Evolutionary conservation across 2,113 vertebrate species (phyloP).

Genomic region (Barnardius zonarius): DNA sequence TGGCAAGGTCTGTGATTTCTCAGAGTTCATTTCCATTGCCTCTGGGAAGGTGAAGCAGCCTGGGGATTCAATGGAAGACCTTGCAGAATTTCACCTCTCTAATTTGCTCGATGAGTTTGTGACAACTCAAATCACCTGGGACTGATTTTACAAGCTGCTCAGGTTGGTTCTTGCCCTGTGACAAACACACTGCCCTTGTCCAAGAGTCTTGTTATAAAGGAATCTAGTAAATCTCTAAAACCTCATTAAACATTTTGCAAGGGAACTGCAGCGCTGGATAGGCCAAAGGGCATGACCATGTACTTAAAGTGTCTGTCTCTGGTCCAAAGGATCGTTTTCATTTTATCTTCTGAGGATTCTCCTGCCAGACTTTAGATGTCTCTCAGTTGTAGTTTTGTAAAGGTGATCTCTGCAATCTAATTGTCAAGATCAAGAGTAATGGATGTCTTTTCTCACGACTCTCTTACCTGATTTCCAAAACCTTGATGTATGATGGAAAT

Average conservation of each 20-base stretch:
- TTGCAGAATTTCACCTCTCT: slow-evolving; percentile 13
- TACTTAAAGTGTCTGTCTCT: background rate
- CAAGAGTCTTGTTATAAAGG: background rate
- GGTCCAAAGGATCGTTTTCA: background rate
- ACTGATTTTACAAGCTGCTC: slow-evolving; percentile 34
- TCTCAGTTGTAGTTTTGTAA: background rate
- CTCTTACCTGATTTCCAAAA: background rate
- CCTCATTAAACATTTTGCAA: background rate
- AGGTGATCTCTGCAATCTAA: background rate
- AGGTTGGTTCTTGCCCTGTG: slow-evolving; percentile 1
- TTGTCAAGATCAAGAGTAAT: slow-evolving; percentile 25
- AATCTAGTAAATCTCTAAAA: background rate
- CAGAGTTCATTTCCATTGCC: slow-evolving; percentile 55
- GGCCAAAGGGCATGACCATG: slow-evolving; percentile 4
- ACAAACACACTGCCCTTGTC: background rate
- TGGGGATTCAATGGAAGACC: background rate
- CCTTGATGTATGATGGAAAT: background rate
- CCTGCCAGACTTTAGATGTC: background rate
- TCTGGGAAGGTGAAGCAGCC: background rate
- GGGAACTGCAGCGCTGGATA: background rate
- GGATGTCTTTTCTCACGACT: background rate
- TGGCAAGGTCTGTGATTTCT: slow-evolving; percentile 28
- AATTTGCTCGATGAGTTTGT: slow-evolving; percentile 13
- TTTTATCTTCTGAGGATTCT: background rate
- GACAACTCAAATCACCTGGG: background rate